Evolutionary conservation across 2,888 invertebrate genomes (phyloP), one percentile per base, ranked within the genome.

Genomic region (Podabrus alpinus): DNA sequence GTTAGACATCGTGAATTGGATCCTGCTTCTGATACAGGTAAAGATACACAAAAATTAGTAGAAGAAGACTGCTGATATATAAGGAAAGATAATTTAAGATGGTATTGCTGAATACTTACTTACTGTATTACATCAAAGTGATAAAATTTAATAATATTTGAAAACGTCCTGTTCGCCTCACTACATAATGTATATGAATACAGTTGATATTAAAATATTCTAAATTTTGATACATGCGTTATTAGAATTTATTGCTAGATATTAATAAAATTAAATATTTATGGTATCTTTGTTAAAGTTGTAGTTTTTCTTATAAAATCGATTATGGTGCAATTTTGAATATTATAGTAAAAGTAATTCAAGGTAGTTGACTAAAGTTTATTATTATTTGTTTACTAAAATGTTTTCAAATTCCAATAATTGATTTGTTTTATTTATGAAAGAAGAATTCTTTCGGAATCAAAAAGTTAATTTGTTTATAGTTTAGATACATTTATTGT

Each of bases 11-110:
- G 92, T 81, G 93, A 94, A 86, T 90, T 97, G 76, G 95, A 96
- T 88, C 97, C 97, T 3, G 92, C 93, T 70, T 91, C 92, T 74
- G 97, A 97, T 87, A 95, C 95, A 73, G 96, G 96, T 86, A 95
- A 94, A 87, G 97, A 97, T 88, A 97, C 97, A 66, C 95, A 95
- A 87, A 93, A 94, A 86, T 91, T 97, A 81, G 97, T 97, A 81
- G 93, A 93, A 87, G 97, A 97, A 90, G 96, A 96, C 90, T 93
- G 93, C 88, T 93, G 87, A 87, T 88, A 87, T 83, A 83, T 81
- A 81, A 79, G 82, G 77, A 82, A 83, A 76, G 77, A 80, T 78
- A 45, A 45, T n/a, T 45, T 45, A 45, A 45, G 45, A 75, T 81
- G 84, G 81, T 82, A 83, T 78, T 80, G 82, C 80, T 82, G 83